phyloP scores from a whole-genome alignment of 2,113 vertebrate genomes.

The Pithys albifrons region DNA sequence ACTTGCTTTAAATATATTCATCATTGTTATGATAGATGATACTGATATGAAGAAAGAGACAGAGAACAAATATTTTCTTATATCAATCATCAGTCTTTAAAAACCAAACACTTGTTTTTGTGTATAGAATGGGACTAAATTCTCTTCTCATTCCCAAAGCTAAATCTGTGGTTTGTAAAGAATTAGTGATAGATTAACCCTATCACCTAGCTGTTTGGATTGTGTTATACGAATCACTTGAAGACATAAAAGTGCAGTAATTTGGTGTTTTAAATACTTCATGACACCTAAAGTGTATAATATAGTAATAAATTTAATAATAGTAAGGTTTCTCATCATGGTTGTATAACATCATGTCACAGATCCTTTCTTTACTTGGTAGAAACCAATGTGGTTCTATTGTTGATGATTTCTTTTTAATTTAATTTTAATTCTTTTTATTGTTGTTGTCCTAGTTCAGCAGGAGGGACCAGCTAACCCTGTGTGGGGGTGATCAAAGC shows the following conservation, averaged over 20 bases:
- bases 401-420: not conserved
- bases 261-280: not conserved
- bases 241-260: not conserved
- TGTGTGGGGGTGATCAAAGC: no score
- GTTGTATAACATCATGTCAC: not conserved
- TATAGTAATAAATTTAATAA: not conserved
- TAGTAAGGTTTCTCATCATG: not conserved
- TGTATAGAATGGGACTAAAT: not conserved
- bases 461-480: no score
- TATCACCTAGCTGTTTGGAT: not conserved
- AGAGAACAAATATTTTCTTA: not conserved
- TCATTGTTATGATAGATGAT: not conserved
- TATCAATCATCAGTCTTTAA: not conserved
- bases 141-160: not conserved
- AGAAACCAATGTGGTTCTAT: not conserved
- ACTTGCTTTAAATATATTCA: not conserved
- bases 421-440: no score
- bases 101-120: not conserved
- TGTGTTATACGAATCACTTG: not conserved
- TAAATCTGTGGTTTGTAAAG: constrained; percentile 6
- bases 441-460: no score
- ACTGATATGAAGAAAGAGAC: not conserved
- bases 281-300: not conserved
- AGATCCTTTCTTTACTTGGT: not conserved
- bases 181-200: not conserved